Evolutionary conservation across 1,140 invertebrate genomes (phyloP), one percentile per base, ranked within the genome.

Genomic region (Ceratina calcarata): DNA sequence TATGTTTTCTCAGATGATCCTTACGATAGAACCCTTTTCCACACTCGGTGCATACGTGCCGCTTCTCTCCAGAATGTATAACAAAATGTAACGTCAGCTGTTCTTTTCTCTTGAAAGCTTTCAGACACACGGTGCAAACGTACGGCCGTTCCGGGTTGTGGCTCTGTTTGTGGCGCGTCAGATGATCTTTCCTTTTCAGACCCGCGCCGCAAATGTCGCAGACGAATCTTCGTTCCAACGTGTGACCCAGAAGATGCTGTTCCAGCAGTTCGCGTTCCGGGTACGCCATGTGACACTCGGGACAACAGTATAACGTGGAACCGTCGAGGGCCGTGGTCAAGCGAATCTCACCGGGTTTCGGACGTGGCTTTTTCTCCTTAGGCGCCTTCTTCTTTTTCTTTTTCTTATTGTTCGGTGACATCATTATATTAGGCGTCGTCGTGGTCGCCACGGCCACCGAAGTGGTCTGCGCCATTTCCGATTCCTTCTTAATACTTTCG

Each of bases 251-350:
- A 16, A 97, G 90, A 91, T 97, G 96, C 74, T 97, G 96, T 86
- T 97, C 96, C 6, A 97, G 92, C 20, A 97, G 89, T 66, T 96
- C 96, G 66, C 96, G 95, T 88, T 97, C 96, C 0, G 96, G 96
- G 89, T 97, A 97, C 27, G 96, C 96, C 95, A 97, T 96, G 90
- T 98, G 96, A 87, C 97, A 97, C 87, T 97, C 96, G 6, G 97
- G 96, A 88, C 97, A 97, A 89, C 97, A 97, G 87, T 97, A 97
- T 0, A 97, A 89, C 0, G 96, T 96, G 32, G 96, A 96, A 1
- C 97, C 97, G 86, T 97, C 97, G 24, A 97, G 90, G 1, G 96
- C 96, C 3, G 96, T 97, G 0, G 96, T 96, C 20, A 97, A 92
- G 60, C 96, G 94, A 81, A 97, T 97, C 92, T 97, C 96, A 15